phyloP scores from a whole-genome alignment of 2,113 vertebrate genomes.

The Amblyornis subalaris region DNA sequence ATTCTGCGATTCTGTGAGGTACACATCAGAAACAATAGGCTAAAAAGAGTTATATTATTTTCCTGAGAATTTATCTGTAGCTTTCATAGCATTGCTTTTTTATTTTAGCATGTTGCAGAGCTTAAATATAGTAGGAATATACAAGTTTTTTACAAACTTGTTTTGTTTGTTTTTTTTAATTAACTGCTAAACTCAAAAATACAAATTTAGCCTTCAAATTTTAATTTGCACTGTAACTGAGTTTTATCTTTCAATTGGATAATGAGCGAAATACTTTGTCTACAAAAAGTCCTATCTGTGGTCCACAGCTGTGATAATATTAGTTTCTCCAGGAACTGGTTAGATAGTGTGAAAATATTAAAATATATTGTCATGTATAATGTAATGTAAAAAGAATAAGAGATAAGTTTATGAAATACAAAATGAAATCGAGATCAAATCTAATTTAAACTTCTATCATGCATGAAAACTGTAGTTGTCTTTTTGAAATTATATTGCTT shows the following conservation, averaged over 20 bases:
- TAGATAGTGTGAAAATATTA: not conserved
- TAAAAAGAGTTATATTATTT: not conserved
- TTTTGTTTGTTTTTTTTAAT: not conserved
- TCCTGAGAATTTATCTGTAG: not conserved
- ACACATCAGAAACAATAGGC: not conserved
- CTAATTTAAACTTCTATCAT: not conserved
- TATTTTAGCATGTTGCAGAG: not conserved
- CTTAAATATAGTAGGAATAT: not conserved
- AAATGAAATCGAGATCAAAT: not conserved
- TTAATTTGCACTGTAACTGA: not conserved
- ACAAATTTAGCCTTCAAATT: not conserved
- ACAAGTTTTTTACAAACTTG: not conserved
- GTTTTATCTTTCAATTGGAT: not conserved
- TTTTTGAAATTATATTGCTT: not conserved
- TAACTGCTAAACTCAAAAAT: not conserved
- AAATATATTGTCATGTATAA: not conserved
- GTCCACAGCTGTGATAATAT: not conserved
- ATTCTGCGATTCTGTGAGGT: not conserved
- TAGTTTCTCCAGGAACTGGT: not conserved
- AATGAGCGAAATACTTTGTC: not conserved
- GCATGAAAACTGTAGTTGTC: not conserved
- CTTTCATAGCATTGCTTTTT: fast-evolving
- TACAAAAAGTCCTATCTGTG: not conserved
- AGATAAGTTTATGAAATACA: not conserved
- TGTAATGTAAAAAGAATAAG: not conserved